Evolutionary conservation across 1,140 invertebrate genomes (phyloP), one percentile per base, ranked within the genome.

Genomic region (Scaptomyza montana): DNA sequence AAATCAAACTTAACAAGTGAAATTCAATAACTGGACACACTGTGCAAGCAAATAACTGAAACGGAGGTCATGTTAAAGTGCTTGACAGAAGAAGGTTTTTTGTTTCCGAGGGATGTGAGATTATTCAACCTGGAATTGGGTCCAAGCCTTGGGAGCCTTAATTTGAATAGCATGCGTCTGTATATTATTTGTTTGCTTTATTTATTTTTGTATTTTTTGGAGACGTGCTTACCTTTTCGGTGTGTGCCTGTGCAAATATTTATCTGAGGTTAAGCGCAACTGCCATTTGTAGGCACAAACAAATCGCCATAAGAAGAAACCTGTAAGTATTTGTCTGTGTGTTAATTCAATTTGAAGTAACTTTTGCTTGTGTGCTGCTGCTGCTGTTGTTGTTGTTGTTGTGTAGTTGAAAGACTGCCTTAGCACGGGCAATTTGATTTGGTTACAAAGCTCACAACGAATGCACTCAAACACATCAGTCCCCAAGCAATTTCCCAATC

Each of bases 1-100:
- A 81, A 81, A 86, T 86, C 71, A 81, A 78, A 74, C 81, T 81
- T 78, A 87, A 72, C 82, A 86, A 86, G 82, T 82, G 82, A 78
- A 86, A 86, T 87, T 86, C 82, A 86, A 87, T 86, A 86, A 86
- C 82, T 86, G 82, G 82, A 86, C 82, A 86, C 75, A 78, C 70
- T 55, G 72, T 67, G 62, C 82, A 87, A 87, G 78, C 75, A 87
- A 86, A 78, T 87, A 89, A 75, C 75, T 68, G 75, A 77, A 72
- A 78, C 75, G 66, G 77, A 72, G 78, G 82, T 86, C 67, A 69
- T 87, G 82, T 87, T 86, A 82, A 86, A 87, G 82, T 82, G 81
- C 54, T 87, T 25, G 75, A 75, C 87, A 81, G 78, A 74, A 65
- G 59, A 74, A 65, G 62, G 51, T 54, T 47, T 62, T 49, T 41